phyloP scores from a whole-genome alignment of 2,797 vertebrate genomes.

The Calcarius lapponicus region DNA sequence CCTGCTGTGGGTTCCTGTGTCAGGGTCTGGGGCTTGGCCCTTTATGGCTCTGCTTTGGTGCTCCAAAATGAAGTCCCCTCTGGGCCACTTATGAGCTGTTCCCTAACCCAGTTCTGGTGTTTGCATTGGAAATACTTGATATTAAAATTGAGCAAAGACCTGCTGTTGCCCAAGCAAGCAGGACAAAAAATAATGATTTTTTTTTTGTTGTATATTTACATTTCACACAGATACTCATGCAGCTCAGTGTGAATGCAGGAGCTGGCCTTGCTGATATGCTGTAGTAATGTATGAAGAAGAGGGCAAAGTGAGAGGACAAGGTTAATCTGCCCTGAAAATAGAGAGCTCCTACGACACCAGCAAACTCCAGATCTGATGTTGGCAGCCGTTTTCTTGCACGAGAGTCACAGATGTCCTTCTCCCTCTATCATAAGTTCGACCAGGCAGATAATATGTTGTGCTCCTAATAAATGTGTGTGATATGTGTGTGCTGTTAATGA shows the following conservation, averaged over 20 bases:
- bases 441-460: neutral
- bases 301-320: neutral
- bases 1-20: neutral
- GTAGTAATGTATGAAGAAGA: neutral
- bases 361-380: neutral
- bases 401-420: neutral
- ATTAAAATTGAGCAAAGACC: neutral
- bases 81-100: neutral
- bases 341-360: neutral
- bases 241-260: neutral
- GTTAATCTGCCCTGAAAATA: neutral
- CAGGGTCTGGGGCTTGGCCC: neutral
- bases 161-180: neutral
- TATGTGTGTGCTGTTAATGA: neutral
- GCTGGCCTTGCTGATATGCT: neutral
- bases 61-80: neutral
- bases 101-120: neutral
- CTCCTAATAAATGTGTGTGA: neutral
- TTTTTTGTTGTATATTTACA: neutral
- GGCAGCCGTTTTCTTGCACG: neutral
- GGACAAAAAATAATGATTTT: neutral
- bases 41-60: neutral
- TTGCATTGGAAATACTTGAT: neutral
- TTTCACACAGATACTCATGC: fast-evolving
- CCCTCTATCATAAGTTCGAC: neutral